Percentiles rank a stretch among this genome's conserved stretches.
Evolutionary conservation across 2,888 invertebrate genomes (phyloP).

Genomic region (Tachina grossa): DNA sequence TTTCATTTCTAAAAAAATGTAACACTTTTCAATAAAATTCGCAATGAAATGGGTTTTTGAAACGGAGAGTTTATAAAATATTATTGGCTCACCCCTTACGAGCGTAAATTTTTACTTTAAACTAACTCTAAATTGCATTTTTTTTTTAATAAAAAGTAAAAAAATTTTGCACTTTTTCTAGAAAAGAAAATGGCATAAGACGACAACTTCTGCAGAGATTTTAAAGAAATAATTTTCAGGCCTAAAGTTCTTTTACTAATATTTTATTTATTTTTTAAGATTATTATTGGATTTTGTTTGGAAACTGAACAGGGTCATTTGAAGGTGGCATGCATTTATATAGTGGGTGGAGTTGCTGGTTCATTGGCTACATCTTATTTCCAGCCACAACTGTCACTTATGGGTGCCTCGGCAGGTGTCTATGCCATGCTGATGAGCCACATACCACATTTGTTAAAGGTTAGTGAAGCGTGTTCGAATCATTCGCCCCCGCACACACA

Average conservation of each 20-base stretch:
- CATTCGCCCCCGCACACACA: neutral
- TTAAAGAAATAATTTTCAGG: neutral
- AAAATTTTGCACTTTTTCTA: too few relatives aligned
- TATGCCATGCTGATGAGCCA: slow-evolving; percentile 94
- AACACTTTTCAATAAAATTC: too few relatives aligned
- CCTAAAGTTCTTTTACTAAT: neutral
- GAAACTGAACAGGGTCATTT: slow-evolving; percentile 90
- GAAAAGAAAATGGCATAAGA: too few relatives aligned
- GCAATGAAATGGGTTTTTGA: too few relatives aligned
- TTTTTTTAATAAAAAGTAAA: too few relatives aligned
- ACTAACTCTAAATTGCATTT: too few relatives aligned
- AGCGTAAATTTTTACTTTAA: too few relatives aligned
- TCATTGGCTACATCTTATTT: slow-evolving; percentile 89
- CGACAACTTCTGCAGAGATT: too few relatives aligned
- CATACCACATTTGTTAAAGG: slow-evolving; percentile 91
- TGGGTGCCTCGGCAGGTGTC: slow-evolving; percentile 95
- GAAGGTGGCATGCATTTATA: slow-evolving; percentile 88
- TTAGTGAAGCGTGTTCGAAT: slow-evolving; percentile 75
- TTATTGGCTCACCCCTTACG: too few relatives aligned
- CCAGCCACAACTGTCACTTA: slow-evolving; percentile 89
- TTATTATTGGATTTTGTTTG: slow-evolving; percentile 82
- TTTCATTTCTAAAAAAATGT: too few relatives aligned
- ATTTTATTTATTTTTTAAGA: slow-evolving; percentile 68
- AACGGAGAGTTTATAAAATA: too few relatives aligned
- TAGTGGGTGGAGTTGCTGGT: slow-evolving; percentile 89